phyloP scores from a whole-genome alignment of 1,140 invertebrate species.

The Drosophila orena region DNA sequence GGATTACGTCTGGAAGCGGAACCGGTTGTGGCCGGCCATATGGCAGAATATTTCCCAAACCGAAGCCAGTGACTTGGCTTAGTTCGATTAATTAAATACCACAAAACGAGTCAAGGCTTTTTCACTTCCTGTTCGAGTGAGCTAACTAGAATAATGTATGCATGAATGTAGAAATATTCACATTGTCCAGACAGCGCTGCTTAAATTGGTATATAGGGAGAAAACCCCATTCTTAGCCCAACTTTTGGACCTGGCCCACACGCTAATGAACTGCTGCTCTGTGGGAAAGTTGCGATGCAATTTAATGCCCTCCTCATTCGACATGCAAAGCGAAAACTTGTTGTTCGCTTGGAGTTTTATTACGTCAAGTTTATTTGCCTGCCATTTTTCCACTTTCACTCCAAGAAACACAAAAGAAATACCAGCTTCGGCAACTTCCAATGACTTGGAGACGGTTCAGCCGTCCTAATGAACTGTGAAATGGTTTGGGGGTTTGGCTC shows the following conservation, averaged over 20 bases:
- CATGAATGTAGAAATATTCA: slow-evolving; percentile 11
- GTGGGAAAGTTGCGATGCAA: slow-evolving; percentile 57
- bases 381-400: slow-evolving; percentile 74
- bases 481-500: background rate
- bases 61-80: slow-evolving; percentile 16
- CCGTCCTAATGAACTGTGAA: slow-evolving; percentile 9
- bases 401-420: slow-evolving; percentile 36
- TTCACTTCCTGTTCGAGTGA: slow-evolving; percentile 42
- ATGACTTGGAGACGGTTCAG: slow-evolving; percentile 11
- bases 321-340: slow-evolving; percentile 57
- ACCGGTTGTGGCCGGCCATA: slow-evolving; percentile 38
- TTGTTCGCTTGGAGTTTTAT: slow-evolving; percentile 53
- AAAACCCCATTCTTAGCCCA: slow-evolving; percentile 1
- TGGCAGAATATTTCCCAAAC: slow-evolving; percentile 38
- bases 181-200: slow-evolving; percentile 35
- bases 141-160: slow-evolving; percentile 31
- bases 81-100: slow-evolving; percentile 51
- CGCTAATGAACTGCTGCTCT: slow-evolving; percentile 31
- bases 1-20: slow-evolving; percentile 57
- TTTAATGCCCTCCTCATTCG: slow-evolving; percentile 30
- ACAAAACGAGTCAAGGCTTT: slow-evolving; percentile 62
- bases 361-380: slow-evolving; percentile 72
- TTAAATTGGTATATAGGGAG: slow-evolving; percentile 38
- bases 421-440: slow-evolving; percentile 1
- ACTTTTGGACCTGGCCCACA: slow-evolving; percentile 3